Evolutionary conservation across 2,113 vertebrate species (phyloP).

Genomic region (Peucedramus taeniatus): DNA sequence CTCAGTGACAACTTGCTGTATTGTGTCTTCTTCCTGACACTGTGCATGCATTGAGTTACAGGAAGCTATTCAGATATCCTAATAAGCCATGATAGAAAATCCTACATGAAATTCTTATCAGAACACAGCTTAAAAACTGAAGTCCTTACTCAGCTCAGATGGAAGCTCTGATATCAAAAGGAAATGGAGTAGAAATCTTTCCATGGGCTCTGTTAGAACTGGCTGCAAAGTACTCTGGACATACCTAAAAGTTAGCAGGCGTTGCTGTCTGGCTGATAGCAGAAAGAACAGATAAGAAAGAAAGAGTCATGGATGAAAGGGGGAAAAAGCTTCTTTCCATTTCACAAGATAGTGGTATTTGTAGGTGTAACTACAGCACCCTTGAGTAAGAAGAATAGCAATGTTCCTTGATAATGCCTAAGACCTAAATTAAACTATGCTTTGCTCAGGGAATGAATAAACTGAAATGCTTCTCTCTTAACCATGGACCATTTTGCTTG

Average conservation of each 20-base stretch:
- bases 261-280: neutral
- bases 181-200: neutral
- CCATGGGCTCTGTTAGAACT: neutral
- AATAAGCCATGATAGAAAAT: neutral
- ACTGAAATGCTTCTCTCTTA: slow-evolving; percentile 17
- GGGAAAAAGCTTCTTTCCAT: slow-evolving; percentile 27
- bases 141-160: neutral
- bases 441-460: neutral
- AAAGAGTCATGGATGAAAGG: neutral
- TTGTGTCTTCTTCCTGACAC: neutral
- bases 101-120: neutral
- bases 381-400: slow-evolving; percentile 52
- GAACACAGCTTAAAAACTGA: neutral
- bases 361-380: slow-evolving; percentile 14
- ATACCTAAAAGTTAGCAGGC: neutral
- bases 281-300: neutral
- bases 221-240: neutral
- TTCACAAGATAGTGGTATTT: neutral
- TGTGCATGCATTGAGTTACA: neutral
- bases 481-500: slow-evolving; percentile 3
- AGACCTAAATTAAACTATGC: slow-evolving; percentile 1
- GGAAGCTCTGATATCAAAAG: neutral
- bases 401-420: neutral
- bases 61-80: neutral
- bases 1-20: neutral